A percentile compares a stretch with the other conserved stretches of the same genome.
Evolutionary conservation across 2,113 vertebrate species (phyloP).

Genomic region (Vulpes vulpes): DNA sequence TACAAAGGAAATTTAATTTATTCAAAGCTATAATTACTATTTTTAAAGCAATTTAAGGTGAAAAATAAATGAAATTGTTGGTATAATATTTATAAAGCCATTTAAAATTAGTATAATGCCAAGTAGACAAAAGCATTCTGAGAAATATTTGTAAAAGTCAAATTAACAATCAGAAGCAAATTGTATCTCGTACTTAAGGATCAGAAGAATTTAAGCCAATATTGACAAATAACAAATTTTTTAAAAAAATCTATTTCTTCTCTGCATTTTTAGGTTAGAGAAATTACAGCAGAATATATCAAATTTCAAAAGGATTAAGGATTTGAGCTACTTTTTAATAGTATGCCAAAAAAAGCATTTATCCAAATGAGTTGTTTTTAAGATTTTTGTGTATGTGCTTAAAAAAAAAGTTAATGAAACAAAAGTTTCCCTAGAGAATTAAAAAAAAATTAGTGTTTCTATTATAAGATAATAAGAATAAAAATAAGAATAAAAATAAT

Average conservation of each 20-base stretch:
- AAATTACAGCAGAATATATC: conserved; percentile 14
- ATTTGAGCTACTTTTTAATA: conserved; percentile 61
- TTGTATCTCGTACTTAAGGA: neutral
- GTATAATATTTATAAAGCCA: conserved; percentile 13
- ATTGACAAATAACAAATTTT: neutral
- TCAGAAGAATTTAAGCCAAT: conserved; percentile 51
- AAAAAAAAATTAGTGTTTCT: conserved; percentile 40
- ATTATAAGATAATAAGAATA: conserved; percentile 42
- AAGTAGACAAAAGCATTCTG: conserved; percentile 31
- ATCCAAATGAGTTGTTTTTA: conserved; percentile 21
- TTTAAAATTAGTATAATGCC: conserved; percentile 50
- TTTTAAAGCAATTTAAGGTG: conserved; percentile 48
- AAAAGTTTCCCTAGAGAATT: conserved; percentile 66
- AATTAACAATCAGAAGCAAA: conserved; percentile 41
- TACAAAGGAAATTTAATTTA: conserved; percentile 44
- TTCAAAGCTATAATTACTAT: conserved; percentile 52
- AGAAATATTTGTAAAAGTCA: conserved; percentile 48
- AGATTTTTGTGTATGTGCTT: neutral
- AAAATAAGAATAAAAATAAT: conserved; percentile 53
- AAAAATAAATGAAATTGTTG: neutral
- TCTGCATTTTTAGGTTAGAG: neutral
- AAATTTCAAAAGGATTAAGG: conserved; percentile 57
- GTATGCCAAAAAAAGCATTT: conserved; percentile 66
- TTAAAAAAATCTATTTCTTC: neutral
- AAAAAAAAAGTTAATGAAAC: conserved; percentile 60